Conservation (phyloP, 2,888 invertebrate genomes). For the Pyrrhosoma nymphula region DNA sequence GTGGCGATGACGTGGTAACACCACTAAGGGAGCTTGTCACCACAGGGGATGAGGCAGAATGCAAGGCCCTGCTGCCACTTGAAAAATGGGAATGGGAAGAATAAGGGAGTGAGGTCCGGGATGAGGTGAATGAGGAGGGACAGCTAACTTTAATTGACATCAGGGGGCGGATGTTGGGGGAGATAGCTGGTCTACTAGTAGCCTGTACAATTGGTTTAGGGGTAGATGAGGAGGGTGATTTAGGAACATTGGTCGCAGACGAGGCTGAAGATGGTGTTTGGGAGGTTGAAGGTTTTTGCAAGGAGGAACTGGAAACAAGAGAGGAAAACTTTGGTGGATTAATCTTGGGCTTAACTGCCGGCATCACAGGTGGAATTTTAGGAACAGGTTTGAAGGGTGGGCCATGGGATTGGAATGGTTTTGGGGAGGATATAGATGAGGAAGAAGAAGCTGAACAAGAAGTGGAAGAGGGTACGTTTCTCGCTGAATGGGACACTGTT, state of each 20-base stretch:
- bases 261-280: not conserved
- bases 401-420: not conserved
- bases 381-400: constrained; percentile 20
- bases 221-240: not conserved
- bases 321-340: constrained; percentile 28
- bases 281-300: not conserved
- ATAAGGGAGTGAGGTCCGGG: not conserved
- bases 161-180: not conserved
- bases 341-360: not conserved
- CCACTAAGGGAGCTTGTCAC: not conserved
- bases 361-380: constrained; percentile 28
- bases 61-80: not conserved
- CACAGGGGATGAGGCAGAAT: not conserved
- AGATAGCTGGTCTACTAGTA: not conserved
- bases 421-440: not conserved
- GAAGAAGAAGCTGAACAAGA: not conserved
- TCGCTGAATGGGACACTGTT: not conserved
- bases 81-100: not conserved
- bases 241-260: not conserved
- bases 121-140: constrained; percentile 2
- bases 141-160: constrained; percentile 18
- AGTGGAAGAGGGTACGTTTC: constrained; percentile 17
- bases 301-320: constrained; percentile 23
- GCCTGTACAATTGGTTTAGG: not conserved
- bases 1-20: not conserved